These are phyloP conservation scores for Anableps anableps DNA, from an alignment of 2,797 vertebrate genomes.

Conservation along the genomic window DNA sequence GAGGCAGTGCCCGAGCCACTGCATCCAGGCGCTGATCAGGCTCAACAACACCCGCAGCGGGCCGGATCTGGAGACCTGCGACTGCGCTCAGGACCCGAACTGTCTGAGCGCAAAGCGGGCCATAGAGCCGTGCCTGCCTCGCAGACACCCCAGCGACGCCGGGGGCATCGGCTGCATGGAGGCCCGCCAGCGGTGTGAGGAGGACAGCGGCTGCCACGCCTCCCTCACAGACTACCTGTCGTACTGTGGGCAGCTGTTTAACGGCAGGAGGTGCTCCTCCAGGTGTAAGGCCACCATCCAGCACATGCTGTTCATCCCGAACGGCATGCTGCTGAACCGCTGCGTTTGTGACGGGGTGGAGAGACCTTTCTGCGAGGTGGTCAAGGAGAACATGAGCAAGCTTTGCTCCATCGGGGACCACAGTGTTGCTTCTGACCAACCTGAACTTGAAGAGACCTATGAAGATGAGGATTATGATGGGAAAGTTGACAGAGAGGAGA, in stretches of 20 bases:
- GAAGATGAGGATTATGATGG: constrained; percentile 80
- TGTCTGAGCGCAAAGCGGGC: constrained; percentile 78
- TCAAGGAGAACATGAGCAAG: constrained; percentile 85
- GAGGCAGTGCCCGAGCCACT: constrained; percentile 84
- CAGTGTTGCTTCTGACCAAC: constrained; percentile 61
- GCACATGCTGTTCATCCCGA: constrained; percentile 81
- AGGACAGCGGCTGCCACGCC: constrained; percentile 74
- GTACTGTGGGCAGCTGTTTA: constrained; percentile 86
- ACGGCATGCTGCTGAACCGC: constrained; percentile 79
- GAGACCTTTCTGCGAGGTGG: constrained; percentile 85
- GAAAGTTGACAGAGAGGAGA: constrained; percentile 61
- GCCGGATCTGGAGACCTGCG: constrained; percentile 82
- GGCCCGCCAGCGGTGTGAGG: constrained; percentile 82
- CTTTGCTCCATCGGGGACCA: constrained; percentile 80
- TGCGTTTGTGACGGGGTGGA: constrained; percentile 85
- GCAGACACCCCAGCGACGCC: constrained; percentile 71
- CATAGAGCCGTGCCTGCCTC: constrained; percentile 83
- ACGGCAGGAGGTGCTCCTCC: constrained; percentile 82
- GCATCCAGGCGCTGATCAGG: constrained; percentile 80
- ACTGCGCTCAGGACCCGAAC: constrained; percentile 77
- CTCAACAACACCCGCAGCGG: constrained; percentile 82
- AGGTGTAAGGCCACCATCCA: constrained; percentile 82
- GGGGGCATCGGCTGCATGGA: constrained; percentile 84
- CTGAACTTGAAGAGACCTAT: constrained; percentile 73
- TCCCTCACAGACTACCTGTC: constrained; percentile 81